Base-by-base conservation (phyloP, 2,113 vertebrate species). In the Petroica traversi region DNA sequence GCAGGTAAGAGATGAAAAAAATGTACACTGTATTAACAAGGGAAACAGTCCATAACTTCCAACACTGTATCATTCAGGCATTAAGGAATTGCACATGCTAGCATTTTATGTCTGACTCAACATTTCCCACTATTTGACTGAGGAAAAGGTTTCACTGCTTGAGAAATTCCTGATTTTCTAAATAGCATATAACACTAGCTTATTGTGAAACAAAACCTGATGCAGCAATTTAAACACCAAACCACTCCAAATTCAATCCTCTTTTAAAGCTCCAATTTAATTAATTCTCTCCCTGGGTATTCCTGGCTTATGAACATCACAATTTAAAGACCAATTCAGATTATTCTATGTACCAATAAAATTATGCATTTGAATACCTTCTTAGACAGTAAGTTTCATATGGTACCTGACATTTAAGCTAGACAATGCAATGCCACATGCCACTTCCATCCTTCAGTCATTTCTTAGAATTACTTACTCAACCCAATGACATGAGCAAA, bases 221-320 rank as follows among this genome's bases (percentile, higher is more conserved):
- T 71, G 61, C 5, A 89, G 38, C 41, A 88, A 88, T 83, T 78
- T 63, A 79, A 93, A 85, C 58, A 45, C 55, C 43, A 97, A 96
- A 74, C 34, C n/a, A 89, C 82, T 85, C 74, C 33, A 92, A 88
- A 79, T 34, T 22, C 51, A 94, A 80, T 38, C 71, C 69, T 96
- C 76, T 86, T 97, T 95, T 72, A 94, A 84, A 41, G 46, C 11
- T 97, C 31, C 34, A 85, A 72, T 69, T 94, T 94, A 41, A 96
- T 92, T 83, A 84, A 77, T 76, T 95, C 40, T 87, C 83, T 93
- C 83, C 18, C 33, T 51, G 14, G 22, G 5, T 68, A 80, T 51
- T 85, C 33, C 31, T 46, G 25, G 20, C 13, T 90, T 73, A 80
- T 28, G 8, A 75, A 55, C 62, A 31, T 86, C 45, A 64, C 38